phyloP scores from a whole-genome alignment of 2,888 invertebrate genomes.

The Lumbricus terrestris region DNA sequence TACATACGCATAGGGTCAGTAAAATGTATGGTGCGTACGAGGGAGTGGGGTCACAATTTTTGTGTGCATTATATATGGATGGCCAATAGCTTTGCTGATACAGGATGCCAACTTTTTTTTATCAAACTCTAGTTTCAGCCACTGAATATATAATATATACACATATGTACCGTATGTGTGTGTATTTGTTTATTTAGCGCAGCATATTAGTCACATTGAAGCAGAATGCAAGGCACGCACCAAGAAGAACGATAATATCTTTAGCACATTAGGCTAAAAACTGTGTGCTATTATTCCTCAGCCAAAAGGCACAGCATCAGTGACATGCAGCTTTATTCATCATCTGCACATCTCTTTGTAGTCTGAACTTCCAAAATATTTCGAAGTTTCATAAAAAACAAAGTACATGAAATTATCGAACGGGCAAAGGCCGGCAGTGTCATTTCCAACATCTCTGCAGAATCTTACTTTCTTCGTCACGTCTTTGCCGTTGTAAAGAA shows the following conservation, averaged over 20 bases:
- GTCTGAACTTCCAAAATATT: not conserved
- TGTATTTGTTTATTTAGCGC: not conserved
- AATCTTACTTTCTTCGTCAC: not conserved
- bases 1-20: too few relatives aligned
- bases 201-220: not conserved
- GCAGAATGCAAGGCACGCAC: not conserved
- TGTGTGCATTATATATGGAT: too few relatives aligned
- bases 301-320: not conserved
- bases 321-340: not conserved
- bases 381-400: not conserved
- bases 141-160: too few relatives aligned
- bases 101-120: too few relatives aligned
- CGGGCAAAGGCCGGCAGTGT: not conserved
- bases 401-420: not conserved
- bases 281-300: not conserved
- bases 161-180: too few relatives aligned
- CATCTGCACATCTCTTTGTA: not conserved
- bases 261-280: not conserved
- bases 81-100: too few relatives aligned
- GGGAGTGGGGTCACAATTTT: too few relatives aligned
- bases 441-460: not conserved
- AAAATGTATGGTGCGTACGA: too few relatives aligned
- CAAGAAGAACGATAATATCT: not conserved
- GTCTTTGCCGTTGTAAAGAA: constrained; percentile 19
- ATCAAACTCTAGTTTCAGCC: too few relatives aligned